A percentile compares a stretch with the other conserved stretches of the same genome.
Evolutionary conservation across 2,113 vertebrate genomes (phyloP).

Genomic region (Plecotus auritus): DNA sequence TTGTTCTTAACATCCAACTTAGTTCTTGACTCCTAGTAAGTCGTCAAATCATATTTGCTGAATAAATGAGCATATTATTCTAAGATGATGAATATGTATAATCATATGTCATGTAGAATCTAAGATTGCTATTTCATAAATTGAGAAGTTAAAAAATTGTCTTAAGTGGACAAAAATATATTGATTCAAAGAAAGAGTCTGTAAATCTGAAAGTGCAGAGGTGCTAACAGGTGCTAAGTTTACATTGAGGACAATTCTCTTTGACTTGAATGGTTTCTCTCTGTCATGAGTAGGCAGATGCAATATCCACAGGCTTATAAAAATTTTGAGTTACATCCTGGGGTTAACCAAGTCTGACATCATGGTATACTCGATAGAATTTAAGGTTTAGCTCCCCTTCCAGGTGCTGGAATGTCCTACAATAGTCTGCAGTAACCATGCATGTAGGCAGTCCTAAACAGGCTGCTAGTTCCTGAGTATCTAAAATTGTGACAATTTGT

Average conservation of each 20-base stretch:
- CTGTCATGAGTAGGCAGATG: not conserved
- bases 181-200: conserved; percentile 11
- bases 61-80: conserved; percentile 15
- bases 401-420: conserved; percentile 47
- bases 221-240: not conserved
- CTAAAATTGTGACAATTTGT: conserved; percentile 69
- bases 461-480: conserved; percentile 63
- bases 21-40: not conserved
- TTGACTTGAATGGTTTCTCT: conserved; percentile 29
- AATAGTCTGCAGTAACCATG: conserved; percentile 32
- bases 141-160: not conserved
- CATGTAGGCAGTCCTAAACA: conserved; percentile 69
- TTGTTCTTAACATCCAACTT: not conserved
- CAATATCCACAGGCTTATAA: conserved; percentile 25
- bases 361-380: conserved; percentile 40
- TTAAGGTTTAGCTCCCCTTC: conserved; percentile 44
- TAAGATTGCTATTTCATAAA: conserved; percentile 27
- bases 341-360: conserved; percentile 58
- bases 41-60: conserved; percentile 28
- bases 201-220: not conserved
- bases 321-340: conserved; percentile 11
- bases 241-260: conserved; percentile 10
- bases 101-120: not conserved
- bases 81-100: not conserved
- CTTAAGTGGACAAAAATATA: not conserved